These are phyloP conservation scores for Tenrec ecaudatus DNA, from an alignment of 2,113 vertebrate species.

Conservation along the genomic window DNA sequence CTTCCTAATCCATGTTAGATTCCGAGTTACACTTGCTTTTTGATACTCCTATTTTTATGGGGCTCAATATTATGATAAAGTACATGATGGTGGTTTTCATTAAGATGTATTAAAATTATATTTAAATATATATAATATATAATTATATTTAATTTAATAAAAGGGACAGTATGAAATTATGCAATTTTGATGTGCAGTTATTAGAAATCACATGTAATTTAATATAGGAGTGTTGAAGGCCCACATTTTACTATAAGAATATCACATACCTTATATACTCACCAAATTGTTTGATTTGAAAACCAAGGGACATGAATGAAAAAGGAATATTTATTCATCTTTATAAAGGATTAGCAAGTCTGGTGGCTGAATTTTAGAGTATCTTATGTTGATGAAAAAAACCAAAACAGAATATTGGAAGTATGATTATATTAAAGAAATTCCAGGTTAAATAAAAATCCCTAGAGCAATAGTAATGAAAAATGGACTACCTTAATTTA, in stretches of 20 bases:
- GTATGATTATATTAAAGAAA: not conserved
- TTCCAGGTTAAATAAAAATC: not conserved
- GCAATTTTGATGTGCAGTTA: not conserved
- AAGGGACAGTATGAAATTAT: not conserved
- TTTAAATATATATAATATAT: not conserved
- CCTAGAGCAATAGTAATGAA: not conserved
- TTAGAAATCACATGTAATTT: not conserved
- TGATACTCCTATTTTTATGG: not conserved
- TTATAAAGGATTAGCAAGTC: not conserved
- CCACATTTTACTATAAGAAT: not conserved
- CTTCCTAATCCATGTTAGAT: not conserved
- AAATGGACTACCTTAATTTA: not conserved
- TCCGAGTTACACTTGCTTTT: not conserved
- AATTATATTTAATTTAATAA: not conserved
- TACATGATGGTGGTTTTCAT: not conserved
- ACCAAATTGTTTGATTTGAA: not conserved
- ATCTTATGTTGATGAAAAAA: not conserved
- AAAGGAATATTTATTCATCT: not conserved
- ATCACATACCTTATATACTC: not conserved
- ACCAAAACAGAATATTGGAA: not conserved
- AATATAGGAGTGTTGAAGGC: not conserved
- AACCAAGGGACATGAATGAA: not conserved
- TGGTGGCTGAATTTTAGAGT: not conserved
- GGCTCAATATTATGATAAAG: slow-evolving; percentile 4
- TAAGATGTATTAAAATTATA: not conserved